phyloP scores from a whole-genome alignment of 2,113 vertebrate genomes.

The Cavia porcellus region DNA sequence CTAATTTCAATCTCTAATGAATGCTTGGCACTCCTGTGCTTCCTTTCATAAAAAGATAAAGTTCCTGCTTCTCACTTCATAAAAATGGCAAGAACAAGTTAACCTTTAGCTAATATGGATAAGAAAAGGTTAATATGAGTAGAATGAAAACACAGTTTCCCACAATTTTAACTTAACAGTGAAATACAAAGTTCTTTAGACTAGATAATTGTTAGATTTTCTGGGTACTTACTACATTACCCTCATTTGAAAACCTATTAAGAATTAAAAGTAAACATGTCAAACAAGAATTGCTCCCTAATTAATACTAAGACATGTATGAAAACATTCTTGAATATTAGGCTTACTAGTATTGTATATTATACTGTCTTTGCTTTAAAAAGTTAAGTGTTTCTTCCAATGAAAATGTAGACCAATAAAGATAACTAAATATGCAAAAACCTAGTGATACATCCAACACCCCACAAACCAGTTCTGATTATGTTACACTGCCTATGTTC shows the following conservation, averaged over 20 bases:
- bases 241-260: constrained; percentile 82
- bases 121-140: constrained; percentile 84
- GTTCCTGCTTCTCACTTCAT: constrained; percentile 85
- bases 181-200: constrained; percentile 83
- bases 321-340: constrained; percentile 81
- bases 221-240: constrained; percentile 80
- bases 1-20: constrained; percentile 83
- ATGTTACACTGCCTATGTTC: constrained; percentile 59
- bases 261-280: constrained; percentile 85
- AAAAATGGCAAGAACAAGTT: constrained; percentile 84
- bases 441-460: constrained; percentile 51
- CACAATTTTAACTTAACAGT: constrained; percentile 82
- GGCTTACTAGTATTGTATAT: constrained; percentile 78
- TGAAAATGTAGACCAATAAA: constrained; percentile 74
- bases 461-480: constrained; percentile 62
- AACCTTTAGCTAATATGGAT: constrained; percentile 82
- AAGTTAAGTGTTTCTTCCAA: constrained; percentile 81
- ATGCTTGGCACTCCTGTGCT: constrained; percentile 78
- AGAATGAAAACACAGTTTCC: constrained; percentile 80
- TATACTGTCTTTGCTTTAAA: constrained; percentile 79
- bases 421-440: constrained; percentile 64
- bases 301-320: constrained; percentile 83
- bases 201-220: constrained; percentile 85
- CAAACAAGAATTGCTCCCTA: constrained; percentile 82
- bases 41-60: constrained; percentile 85